These are phyloP conservation scores for Bergia sp. DNA, from an alignment of 92 coral and sea anemone genomes.

Conservation along the genomic window DNA sequence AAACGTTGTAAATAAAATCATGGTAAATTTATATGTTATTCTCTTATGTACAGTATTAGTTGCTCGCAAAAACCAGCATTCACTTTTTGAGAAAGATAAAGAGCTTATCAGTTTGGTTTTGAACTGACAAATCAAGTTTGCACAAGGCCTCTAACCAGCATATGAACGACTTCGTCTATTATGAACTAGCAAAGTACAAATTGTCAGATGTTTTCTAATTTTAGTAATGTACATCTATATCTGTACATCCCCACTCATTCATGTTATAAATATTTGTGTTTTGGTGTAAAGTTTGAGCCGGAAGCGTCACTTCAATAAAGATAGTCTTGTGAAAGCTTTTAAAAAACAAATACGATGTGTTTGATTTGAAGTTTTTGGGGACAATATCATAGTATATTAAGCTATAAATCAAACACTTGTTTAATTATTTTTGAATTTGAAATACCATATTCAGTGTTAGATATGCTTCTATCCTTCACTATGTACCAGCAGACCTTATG, in stretches of 20 bases:
- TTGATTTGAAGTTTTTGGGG: background rate
- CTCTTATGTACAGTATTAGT: constrained; percentile 9
- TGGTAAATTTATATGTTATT: background rate
- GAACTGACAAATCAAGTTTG: background rate
- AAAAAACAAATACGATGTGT: background rate
- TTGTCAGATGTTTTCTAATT: background rate
- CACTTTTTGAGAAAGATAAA: background rate
- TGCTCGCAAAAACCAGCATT: constrained; percentile 2
- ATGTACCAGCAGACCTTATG: background rate
- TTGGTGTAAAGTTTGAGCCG: constrained; percentile 18
- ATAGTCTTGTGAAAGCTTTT: background rate
- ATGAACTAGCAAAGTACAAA: background rate
- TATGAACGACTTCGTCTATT: too few species aligned
- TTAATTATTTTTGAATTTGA: background rate
- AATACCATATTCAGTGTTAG: background rate
- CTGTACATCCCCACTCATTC: background rate
- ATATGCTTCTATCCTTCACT: background rate
- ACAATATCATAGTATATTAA: background rate
- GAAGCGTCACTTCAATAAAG: constrained; percentile 32
- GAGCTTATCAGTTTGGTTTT: background rate
- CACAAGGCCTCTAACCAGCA: background rate
- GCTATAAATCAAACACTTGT: background rate
- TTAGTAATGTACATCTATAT: background rate
- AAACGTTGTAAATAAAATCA: constrained; percentile 13
- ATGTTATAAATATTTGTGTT: background rate